These are phyloP conservation scores for Graptemys geographica DNA, from an alignment of 2,797 vertebrate genomes.

Conservation along the genomic window DNA sequence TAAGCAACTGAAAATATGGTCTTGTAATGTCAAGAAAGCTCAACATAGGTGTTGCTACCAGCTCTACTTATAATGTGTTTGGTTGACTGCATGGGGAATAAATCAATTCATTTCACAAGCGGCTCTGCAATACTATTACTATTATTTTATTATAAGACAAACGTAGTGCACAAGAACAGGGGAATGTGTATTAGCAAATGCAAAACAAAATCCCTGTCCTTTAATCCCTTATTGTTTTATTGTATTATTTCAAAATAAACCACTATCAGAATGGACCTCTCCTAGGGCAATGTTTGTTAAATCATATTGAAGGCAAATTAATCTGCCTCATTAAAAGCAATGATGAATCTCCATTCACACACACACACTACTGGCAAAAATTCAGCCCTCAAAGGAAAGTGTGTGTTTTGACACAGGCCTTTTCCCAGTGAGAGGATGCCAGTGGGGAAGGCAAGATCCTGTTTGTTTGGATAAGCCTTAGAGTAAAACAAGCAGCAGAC, in stretches of 20 bases:
- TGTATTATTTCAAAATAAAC: conserved; percentile 5
- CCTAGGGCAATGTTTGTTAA: not conserved
- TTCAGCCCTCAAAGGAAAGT: not conserved
- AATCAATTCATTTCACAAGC: not conserved
- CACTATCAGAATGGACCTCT: not conserved
- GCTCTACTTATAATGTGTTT: not conserved
- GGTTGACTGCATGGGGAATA: not conserved
- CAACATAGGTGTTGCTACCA: not conserved
- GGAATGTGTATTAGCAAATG: not conserved
- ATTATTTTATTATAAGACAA: not conserved
- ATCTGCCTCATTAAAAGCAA: conserved; percentile 17
- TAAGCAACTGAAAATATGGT: not conserved
- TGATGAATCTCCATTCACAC: conserved; percentile 3
- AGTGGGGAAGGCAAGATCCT: not conserved
- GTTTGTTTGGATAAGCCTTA: not conserved
- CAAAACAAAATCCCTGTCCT: not conserved
- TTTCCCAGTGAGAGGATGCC: not conserved
- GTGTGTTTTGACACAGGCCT: not conserved
- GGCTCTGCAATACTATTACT: not conserved
- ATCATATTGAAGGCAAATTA: not conserved
- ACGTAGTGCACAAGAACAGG: not conserved
- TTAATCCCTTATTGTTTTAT: not conserved
- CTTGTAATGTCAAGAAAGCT: not conserved
- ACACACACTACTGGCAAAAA: conserved; percentile 1
- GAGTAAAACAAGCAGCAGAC: not conserved